Evolutionary conservation across 2,797 vertebrate genomes (phyloP).

Genomic region (Yasuhikotakia modesta): DNA sequence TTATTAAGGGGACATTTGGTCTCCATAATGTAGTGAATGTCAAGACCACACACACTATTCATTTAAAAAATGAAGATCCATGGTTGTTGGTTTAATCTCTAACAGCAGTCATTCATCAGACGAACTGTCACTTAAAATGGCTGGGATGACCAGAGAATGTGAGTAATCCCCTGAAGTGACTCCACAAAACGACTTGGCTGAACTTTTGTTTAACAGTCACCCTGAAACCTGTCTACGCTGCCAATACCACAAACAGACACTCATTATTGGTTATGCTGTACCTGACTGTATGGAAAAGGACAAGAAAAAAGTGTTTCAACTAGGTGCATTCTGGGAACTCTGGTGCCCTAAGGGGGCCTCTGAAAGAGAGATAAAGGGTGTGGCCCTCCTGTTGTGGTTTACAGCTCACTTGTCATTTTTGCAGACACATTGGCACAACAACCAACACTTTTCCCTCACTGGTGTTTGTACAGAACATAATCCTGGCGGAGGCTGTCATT

Average conservation of each 20-base stretch:
- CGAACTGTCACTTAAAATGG: background rate
- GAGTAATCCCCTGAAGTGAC: conserved; percentile 45
- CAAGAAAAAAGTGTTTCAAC: conserved; percentile 41
- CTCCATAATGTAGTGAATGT: too few species aligned
- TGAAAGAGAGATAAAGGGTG: conserved; percentile 44
- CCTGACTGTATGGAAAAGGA: conserved; percentile 48
- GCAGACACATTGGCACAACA: conserved; percentile 60
- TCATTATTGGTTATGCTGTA: conserved; percentile 48
- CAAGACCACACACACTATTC: too few species aligned
- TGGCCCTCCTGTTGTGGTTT: conserved; percentile 54
- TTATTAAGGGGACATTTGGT: too few species aligned
- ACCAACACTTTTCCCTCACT: conserved; percentile 63
- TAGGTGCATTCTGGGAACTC: conserved; percentile 53
- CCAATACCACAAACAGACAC: conserved; percentile 52
- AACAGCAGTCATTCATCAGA: conserved; percentile 37
- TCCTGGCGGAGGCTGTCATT: conserved; percentile 65
- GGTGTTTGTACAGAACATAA: conserved; percentile 57
- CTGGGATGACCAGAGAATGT: conserved; percentile 37
- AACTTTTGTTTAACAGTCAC: conserved; percentile 48
- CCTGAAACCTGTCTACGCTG: conserved; percentile 33
- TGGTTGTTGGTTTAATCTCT: conserved; percentile 23
- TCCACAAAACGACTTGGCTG: conserved; percentile 53
- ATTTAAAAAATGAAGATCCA: conserved; percentile 8
- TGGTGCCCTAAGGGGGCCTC: conserved; percentile 36
- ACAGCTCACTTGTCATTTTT: conserved; percentile 59